Evolutionary conservation across 2,888 invertebrate species (phyloP), one percentile per base, ranked within the genome.

Genomic region (Troides helena): DNA sequence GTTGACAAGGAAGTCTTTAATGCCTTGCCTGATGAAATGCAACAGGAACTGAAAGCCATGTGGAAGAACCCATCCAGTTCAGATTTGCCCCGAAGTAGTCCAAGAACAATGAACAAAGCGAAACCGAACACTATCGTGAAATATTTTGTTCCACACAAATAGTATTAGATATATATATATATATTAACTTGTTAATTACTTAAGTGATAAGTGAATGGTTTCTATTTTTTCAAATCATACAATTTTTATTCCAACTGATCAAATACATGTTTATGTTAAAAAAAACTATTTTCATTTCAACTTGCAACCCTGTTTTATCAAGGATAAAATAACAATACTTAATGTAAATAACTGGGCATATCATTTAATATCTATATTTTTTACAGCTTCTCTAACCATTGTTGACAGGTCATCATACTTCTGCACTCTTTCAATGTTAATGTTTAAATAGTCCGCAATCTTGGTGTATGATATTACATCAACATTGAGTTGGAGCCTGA

Each of bases 401-500:
- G 88, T 88, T 74, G 93, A 88, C 76, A 96, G 87, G 73, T 95
- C 94, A 67, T 89, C 84, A 74, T 95, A 89, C 80, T 94, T 94
- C 59, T 94, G 93, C 72, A 96, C 90, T 81, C 91, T 93, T 73
- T 91, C 83, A 78, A 93, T 89, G 83, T 93, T 85, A 68, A 95
- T 86, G 62, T 88, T 87, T 30, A 95, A 83, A n/a, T 91, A 88
- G 69, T 92, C 89, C 46, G 95, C 93, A 81, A 95, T 94, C 74
- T 93, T 90, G 21, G 95, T 94, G 86, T 97, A 98, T 74, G 94
- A 94, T 60, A 94, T 93, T 1, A 98, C 97, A 89, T 99, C 99
- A 25, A 98, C 95, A 76, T 96, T 95, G 50, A 99, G 93, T 85
- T 99, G 99, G 70, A 96, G 93, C 61, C 98, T 94, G 81, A 99